phyloP scores from a whole-genome alignment of 2,888 invertebrate species.

The Orthonevra nobilis region DNA sequence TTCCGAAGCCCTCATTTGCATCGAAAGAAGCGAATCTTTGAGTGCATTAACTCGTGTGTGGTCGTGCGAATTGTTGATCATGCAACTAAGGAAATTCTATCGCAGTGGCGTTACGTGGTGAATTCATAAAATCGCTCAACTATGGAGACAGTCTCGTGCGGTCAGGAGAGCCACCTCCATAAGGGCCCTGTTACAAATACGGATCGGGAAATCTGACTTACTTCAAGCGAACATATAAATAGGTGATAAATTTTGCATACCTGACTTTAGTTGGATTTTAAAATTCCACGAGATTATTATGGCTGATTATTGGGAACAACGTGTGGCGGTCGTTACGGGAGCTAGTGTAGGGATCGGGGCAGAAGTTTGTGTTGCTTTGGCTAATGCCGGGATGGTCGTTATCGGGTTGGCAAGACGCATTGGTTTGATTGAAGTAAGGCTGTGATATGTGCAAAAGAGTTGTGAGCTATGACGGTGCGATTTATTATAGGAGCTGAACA shows the following conservation, averaged over 20 bases:
- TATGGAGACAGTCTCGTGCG: constrained; percentile 29
- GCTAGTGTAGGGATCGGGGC: constrained; percentile 81
- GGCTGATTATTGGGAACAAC: constrained; percentile 74
- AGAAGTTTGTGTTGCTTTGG: constrained; percentile 77
- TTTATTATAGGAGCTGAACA: constrained; percentile 74
- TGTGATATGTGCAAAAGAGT: background rate
- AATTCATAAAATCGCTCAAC: constrained; percentile 27
- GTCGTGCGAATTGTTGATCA: constrained; percentile 14
- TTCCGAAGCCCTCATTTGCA: constrained; percentile 25
- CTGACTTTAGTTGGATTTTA: constrained; percentile 32
- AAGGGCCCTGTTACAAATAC: constrained; percentile 9
- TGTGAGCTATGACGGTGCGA: constrained; percentile 1
- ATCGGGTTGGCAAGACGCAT: constrained; percentile 81
- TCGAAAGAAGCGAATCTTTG: constrained; percentile 6
- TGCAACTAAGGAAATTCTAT: constrained; percentile 45
- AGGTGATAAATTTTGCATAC: background rate
- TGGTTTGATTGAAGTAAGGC: constrained; percentile 80
- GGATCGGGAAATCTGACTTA: background rate
- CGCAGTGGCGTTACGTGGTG: constrained; percentile 12
- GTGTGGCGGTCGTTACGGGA: constrained; percentile 80
- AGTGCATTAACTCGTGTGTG: constrained; percentile 4
- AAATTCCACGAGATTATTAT: constrained; percentile 6
- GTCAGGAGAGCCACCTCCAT: constrained; percentile 25
- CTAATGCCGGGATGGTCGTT: constrained; percentile 81
- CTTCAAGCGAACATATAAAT: constrained; percentile 54